These are phyloP conservation scores for Choloepus didactylus DNA, from an alignment of 2,797 vertebrate genomes.

Conservation along the genomic window DNA sequence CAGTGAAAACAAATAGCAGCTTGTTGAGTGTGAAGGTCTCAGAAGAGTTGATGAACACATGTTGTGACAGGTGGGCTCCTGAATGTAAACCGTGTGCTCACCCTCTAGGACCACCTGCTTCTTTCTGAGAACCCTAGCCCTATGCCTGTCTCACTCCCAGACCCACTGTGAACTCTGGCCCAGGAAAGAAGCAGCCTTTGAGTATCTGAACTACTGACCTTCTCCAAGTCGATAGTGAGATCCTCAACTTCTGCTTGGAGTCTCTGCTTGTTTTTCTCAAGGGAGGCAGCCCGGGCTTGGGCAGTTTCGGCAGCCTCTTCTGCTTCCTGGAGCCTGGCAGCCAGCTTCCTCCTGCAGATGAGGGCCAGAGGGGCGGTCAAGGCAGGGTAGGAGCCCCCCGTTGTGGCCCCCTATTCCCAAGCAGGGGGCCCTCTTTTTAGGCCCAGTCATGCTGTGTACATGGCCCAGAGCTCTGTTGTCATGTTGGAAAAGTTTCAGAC, in stretches of 20 bases:
- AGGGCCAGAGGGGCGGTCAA: conserved; percentile 11
- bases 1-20: background rate
- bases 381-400: background rate
- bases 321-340: conserved; percentile 88
- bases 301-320: conserved; percentile 88
- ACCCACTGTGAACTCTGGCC: background rate
- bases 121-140: background rate
- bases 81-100: background rate
- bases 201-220: conserved; percentile 78
- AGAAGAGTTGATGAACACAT: background rate
- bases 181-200: background rate
- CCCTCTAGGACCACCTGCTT: background rate
- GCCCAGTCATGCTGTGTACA: no score
- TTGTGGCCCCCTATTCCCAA: background rate
- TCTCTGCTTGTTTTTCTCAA: conserved; percentile 90
- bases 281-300: conserved; percentile 86
- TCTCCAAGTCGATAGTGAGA: conserved; percentile 89
- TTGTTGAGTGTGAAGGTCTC: background rate
- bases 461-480: background rate
- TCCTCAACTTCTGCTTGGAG: conserved; percentile 90
- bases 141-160: background rate
- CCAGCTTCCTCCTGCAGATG: conserved; percentile 86
- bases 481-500: background rate
- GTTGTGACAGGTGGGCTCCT: background rate
- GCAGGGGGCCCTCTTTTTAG: background rate